Evolutionary conservation across 2,113 vertebrate genomes (phyloP).

Genomic region (Corythornis vintsioides): DNA sequence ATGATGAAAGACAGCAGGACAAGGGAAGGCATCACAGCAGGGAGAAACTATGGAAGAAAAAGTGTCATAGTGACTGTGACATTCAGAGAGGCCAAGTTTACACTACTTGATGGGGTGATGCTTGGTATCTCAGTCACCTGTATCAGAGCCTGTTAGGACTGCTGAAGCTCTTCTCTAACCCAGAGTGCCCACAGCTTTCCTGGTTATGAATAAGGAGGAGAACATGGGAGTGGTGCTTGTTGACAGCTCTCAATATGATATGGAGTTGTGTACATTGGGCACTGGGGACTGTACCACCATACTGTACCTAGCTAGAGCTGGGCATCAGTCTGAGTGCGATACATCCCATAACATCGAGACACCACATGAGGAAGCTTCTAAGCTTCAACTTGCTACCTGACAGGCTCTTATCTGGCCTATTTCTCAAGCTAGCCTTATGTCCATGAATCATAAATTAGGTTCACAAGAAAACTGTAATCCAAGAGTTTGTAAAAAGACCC

Average conservation of each 20-base stretch:
- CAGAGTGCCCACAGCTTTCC: background rate
- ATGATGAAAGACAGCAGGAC: background rate
- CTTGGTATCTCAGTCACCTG: background rate
- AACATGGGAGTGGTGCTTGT: background rate
- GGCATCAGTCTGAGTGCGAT: background rate
- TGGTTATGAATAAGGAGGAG: background rate
- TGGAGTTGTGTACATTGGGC: fast-evolving
- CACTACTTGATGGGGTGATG: background rate
- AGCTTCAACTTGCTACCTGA: background rate
- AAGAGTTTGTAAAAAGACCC: background rate
- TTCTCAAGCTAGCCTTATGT: background rate
- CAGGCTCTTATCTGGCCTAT: background rate
- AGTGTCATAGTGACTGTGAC: background rate
- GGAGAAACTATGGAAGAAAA: background rate
- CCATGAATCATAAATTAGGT: background rate
- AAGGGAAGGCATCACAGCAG: background rate
- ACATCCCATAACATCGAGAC: background rate
- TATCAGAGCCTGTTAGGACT: background rate
- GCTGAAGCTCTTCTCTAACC: background rate
- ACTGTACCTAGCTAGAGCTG: background rate
- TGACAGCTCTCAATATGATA: background rate
- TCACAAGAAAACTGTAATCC: background rate
- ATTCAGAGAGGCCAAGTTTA: background rate
- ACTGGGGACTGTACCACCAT: fast-evolving
- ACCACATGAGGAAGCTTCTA: background rate